Base-by-base conservation (phyloP, 1,140 invertebrate genomes). In the Chrysomallon squamiferum region DNA sequence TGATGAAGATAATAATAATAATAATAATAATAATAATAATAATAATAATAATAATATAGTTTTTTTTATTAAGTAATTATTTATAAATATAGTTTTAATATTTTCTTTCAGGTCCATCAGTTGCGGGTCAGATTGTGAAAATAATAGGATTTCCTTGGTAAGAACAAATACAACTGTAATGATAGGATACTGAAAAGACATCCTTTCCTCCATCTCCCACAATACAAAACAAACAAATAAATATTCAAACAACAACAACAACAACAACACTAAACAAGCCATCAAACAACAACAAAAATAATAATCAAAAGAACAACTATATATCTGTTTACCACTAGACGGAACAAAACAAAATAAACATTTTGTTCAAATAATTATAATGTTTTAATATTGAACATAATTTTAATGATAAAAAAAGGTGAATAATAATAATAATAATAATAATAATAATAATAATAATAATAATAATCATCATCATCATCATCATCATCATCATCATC, bases 111-210 rank as follows among this genome's bases (percentile, higher is more conserved):
- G 82, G 82, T 30, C 80, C 82, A 2, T 73, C 73, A 9, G 61
- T 82, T 27, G 78, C 73, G 38, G 82, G 82, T 15, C 69, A 79
- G 29, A 83, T 97, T 57, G 95, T 97, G 0, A 94, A 96, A 84
- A 91, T 88, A 45, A 92, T 97, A 75, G 95, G 96, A 45, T 98
- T 98, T 81, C 92, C 93, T 78, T 95, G 93, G 93, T 85, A 78
- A 76, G 69, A 71, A 33, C 6, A 47, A 15, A 47, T 1, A 47
- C n/a, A 54, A 60, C 20, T 20, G 2, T 11, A 43, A 25, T 5
- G 1, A 30, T 11, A 50, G 3, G n/a, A 18, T 15, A 35, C 20
- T 29, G 54, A n/a, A 15, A 27, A 20, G 18, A 20, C 29, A 22
- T 57, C 9, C 15, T 27, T 6, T 11, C 41, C 41, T n/a, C 41